Conservation (phyloP, 2,888 invertebrate species). For the Amblyteles armatorius region DNA sequence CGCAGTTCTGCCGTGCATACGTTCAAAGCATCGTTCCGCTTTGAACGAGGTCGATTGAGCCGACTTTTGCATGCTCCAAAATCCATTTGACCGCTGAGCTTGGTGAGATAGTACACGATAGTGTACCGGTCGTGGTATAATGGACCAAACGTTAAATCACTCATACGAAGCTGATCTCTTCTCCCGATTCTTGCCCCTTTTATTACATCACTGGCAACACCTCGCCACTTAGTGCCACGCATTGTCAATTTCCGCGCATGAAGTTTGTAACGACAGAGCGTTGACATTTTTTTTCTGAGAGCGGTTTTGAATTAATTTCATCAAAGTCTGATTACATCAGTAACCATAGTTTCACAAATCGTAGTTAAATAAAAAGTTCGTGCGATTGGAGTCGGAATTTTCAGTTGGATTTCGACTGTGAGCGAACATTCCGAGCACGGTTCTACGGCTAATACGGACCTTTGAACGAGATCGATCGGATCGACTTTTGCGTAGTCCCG, state of each 20-base stretch:
- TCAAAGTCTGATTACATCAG: not conserved
- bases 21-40: not conserved
- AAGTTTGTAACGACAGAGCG: not conserved
- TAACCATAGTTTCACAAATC: not conserved
- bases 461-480: conserved; percentile 11
- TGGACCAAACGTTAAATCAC: conserved; percentile 5
- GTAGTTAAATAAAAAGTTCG: not conserved
- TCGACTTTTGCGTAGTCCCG: not conserved
- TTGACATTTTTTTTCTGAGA: not conserved
- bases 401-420: not conserved
- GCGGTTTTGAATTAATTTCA: not conserved
- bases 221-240: no score
- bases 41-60: conserved; percentile 5
- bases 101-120: not conserved
- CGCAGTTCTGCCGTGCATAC: not conserved
- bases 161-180: conserved; percentile 3
- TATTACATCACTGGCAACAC: no score
- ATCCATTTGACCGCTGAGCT: conserved; percentile 5
- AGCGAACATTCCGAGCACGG: not conserved
- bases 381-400: not conserved
- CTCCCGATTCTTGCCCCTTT: not conserved
- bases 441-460: not conserved
- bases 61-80: not conserved
- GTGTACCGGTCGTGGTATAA: not conserved
- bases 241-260: no score